Base-by-base conservation (phyloP, 2,797 vertebrate genomes). In the Microctenopoma lineatum region DNA sequence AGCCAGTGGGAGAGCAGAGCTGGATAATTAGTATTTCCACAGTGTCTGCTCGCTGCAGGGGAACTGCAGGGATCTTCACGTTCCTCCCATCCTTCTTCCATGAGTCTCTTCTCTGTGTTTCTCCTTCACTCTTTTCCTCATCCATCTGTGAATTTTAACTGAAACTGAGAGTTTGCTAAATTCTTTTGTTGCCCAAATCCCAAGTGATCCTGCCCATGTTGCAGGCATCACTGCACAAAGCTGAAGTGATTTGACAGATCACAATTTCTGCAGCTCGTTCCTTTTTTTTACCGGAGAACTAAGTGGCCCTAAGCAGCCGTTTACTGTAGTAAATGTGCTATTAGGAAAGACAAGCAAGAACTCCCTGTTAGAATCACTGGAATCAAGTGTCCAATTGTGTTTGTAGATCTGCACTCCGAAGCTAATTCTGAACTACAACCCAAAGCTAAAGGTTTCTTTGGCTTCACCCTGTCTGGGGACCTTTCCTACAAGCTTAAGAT, bases 21-120 rank as follows among this genome's bases (percentile, higher is more conserved):
- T 51, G 42, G 26, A 2, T 53, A 15, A 83, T 74, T 80, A 81
- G 68, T 64, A 80, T 78, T 67, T 73, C 60, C 39, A 65, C 58
- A 41, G 51, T 34, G 44, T 32, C 5, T 56, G 32, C 56, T 67
- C 62, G 18, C 70, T 64, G 73, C 63, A 78, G 62, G 67, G 50
- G 57, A 54, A 54, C 34, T 16, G 70, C 48, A 56, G 51, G 56
- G 53, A 81, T 83, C 75, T 75, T 68, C 47, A 48, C 34, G 65
- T 55, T 32, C 42, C 59, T 68, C 42, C 62, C 46, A 42, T 59
- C 21, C 47, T 47, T 62, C 66, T 47, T 74, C 54, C 55, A 39
- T 70, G 15, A 62, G 59, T 66, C 77, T 84, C 72, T 62, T 44
- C 52, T 66, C 16, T 5, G 13, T 62, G 50, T 53, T 38, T 72